Conservation (phyloP, 1,140 invertebrate genomes). For the Apis cerana region DNA sequence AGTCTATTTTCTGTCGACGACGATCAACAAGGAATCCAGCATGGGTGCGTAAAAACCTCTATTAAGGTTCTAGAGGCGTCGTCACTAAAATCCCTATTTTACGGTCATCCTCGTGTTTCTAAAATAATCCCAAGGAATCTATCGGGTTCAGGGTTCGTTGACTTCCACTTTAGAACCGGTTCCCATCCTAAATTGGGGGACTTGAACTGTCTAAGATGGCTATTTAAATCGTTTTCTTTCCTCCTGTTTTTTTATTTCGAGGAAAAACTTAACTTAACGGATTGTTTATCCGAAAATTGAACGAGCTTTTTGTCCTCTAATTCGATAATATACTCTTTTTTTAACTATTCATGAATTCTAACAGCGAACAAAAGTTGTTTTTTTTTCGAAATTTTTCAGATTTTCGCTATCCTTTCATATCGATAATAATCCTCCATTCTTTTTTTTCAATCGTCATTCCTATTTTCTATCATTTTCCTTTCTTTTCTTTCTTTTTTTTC, state of each 20-base stretch:
- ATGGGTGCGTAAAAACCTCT: not conserved
- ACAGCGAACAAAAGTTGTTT: too few relatives aligned
- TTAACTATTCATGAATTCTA: too few relatives aligned
- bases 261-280: too few relatives aligned
- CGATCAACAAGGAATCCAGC: too few relatives aligned
- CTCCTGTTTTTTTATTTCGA: not conserved
- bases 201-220: not conserved
- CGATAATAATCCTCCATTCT: too few relatives aligned
- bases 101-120: not conserved
- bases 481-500: slow-evolving; percentile 7
- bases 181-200: slow-evolving; percentile 13
- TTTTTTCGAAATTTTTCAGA: too few relatives aligned
- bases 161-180: slow-evolving; percentile 25
- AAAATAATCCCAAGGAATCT: slow-evolving; percentile 9
- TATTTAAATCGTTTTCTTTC: slow-evolving; percentile 28
- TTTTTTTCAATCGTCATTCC: not conserved
- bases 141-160: slow-evolving; percentile 18
- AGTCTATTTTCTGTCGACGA: too few relatives aligned
- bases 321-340: too few relatives aligned
- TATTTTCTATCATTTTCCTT: not conserved
- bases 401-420: too few relatives aligned
- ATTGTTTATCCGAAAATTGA: too few relatives aligned
- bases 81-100: not conserved
- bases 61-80: not conserved
- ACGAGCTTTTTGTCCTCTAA: too few relatives aligned